Conservation (phyloP, 1,140 invertebrate genomes). For the Drosophila asahinai region DNA sequence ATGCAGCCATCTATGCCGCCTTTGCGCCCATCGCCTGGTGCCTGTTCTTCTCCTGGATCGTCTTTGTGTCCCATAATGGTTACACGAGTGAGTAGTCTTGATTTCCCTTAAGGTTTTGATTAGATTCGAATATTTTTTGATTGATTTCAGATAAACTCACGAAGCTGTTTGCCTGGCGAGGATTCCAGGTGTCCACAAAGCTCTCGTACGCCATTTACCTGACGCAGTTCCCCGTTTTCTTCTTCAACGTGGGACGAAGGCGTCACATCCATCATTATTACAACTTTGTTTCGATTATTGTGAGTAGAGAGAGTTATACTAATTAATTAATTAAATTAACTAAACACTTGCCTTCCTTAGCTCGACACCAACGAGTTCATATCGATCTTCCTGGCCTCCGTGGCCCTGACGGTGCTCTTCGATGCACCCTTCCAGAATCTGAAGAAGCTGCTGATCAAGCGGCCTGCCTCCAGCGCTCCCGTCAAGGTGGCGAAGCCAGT, state of each 20-base stretch:
- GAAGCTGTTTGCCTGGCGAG: constrained; percentile 87
- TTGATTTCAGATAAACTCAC: constrained; percentile 85
- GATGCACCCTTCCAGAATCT: constrained; percentile 90
- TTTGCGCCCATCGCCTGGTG: constrained; percentile 91
- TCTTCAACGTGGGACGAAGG: constrained; percentile 88
- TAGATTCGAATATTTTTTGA: too few relatives aligned
- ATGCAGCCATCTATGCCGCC: constrained; percentile 90
- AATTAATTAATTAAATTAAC: background rate
- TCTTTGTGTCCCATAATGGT: constrained; percentile 88
- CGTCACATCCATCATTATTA: constrained; percentile 87
- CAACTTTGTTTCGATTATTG: constrained; percentile 86
- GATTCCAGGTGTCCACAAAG: constrained; percentile 88
- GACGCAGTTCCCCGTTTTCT: constrained; percentile 89
- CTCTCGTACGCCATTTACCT: constrained; percentile 89
- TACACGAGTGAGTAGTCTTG: constrained; percentile 86
- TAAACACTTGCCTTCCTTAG: constrained; percentile 37
- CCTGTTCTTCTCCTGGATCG: constrained; percentile 88
- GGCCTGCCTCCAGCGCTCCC: constrained; percentile 27
- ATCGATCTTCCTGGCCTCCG: constrained; percentile 87
- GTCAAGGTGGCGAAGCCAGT: constrained; percentile 2
- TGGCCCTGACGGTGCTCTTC: constrained; percentile 88
- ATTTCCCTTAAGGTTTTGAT: too few relatives aligned
- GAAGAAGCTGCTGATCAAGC: constrained; percentile 86
- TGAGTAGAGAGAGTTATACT: constrained; percentile 63
- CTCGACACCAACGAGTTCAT: constrained; percentile 87